Evolutionary conservation across 2,797 vertebrate species (phyloP), one percentile per base, ranked within the genome.

Genomic region (Peromyscus aztecus): DNA sequence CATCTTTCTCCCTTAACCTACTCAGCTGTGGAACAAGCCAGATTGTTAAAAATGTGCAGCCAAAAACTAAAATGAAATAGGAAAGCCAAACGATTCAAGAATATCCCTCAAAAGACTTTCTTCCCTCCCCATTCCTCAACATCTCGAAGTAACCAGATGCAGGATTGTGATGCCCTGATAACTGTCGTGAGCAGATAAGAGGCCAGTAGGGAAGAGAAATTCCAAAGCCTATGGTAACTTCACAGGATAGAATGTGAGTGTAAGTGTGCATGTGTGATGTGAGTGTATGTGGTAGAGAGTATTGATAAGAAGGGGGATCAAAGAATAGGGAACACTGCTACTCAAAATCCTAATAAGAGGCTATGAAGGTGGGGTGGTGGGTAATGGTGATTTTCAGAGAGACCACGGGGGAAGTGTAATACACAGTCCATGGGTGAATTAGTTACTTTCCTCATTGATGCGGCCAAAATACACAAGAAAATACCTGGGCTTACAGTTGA

Each of bases 1-100:
- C 81, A 52, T 55, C 69, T 63, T 73, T 83, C 73, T 84, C 65
- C 71, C 89, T 77, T 78, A 80, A 87, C 65, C 84, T 81, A 92
- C 59, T 89, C 76, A 94, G 61, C 81, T 94, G 37, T 43, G 89
- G 63, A 93, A 73, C 46, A 93, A 97, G 46, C 81, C 89, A 92
- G 89, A 86, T 78, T 82, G 77, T 85, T 92, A 92, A 81, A 89
- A 95, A 40, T 57, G 4, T 69, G 67, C 55, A 65, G n/a, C 77
- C 91, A 77, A 94, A 89, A 95, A 90, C 52, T 85, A 76, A 92
- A 93, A 94, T 86, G 21, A 55, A 89, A 91, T 96, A 49, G 67
- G 95, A 93, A 94, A 55, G 63, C 87, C 96, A 94, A 78, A 89
- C 90, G 91, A 93, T 76, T 91, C 49, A 40, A 61, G 67, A 85